Conservation (phyloP, 2,113 vertebrate species). For the Psephotus haematonotus region DNA sequence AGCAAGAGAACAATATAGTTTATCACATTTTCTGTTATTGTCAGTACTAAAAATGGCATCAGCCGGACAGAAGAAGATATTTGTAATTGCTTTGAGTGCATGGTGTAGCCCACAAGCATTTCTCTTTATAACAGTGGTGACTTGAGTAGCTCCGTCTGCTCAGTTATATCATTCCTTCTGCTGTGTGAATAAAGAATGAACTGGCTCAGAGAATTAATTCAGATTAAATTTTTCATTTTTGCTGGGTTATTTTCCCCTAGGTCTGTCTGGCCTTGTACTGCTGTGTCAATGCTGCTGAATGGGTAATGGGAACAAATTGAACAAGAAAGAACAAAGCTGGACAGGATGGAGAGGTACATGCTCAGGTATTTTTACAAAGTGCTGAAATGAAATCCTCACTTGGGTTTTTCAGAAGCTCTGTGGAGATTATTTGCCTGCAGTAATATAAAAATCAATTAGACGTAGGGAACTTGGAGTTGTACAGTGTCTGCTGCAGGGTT, state of each 20-base stretch:
- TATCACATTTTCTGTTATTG: background rate
- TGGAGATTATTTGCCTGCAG: background rate
- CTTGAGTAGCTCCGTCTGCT: background rate
- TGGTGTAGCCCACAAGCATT: background rate
- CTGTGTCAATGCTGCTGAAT: background rate
- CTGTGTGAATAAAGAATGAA: background rate
- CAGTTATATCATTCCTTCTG: background rate
- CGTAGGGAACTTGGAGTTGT: background rate
- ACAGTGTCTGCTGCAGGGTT: background rate
- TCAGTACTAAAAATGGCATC: background rate
- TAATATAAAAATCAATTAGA: conserved; percentile 9
- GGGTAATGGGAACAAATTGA: background rate
- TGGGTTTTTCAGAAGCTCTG: background rate
- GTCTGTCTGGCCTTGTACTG: background rate
- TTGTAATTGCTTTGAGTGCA: background rate
- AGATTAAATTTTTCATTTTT: background rate
- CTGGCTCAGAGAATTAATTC: background rate
- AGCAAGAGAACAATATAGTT: background rate
- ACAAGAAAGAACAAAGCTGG: background rate
- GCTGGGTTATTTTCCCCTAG: background rate
- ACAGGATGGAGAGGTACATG: background rate
- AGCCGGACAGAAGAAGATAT: background rate
- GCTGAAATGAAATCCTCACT: background rate
- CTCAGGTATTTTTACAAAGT: background rate
- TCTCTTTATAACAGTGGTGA: background rate